These are phyloP conservation scores for Latrodectus elegans DNA, from an alignment of 2,888 invertebrate genomes.

Conservation along the genomic window DNA sequence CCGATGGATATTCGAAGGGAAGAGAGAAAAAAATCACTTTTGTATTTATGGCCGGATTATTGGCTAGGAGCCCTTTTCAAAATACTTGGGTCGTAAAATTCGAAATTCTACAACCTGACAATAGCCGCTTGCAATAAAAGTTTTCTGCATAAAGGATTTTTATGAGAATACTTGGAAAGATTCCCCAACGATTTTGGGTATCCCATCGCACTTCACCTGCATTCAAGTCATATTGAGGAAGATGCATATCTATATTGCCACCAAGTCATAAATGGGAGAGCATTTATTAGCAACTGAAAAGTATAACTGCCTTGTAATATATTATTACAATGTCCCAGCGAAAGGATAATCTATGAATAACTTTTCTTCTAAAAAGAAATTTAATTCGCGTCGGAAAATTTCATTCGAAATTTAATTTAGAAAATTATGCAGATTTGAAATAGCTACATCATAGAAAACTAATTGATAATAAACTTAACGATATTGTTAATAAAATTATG, in stretches of 20 bases:
- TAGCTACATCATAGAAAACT: too few species aligned
- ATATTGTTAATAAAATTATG: too few species aligned
- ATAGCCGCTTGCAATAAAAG: slow-evolving; percentile 64
- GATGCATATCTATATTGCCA: slow-evolving; percentile 25
- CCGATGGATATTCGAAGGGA: slow-evolving; percentile 17
- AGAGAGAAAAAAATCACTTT: slow-evolving; percentile 11
- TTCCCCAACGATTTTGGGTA: slow-evolving; percentile 45
- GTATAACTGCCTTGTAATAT: slow-evolving; percentile 5
- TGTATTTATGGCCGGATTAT: slow-evolving; percentile 51
- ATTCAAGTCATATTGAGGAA: not conserved
- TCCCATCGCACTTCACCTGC: slow-evolving; percentile 21
- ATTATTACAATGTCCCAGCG: not conserved
- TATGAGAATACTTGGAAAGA: slow-evolving; percentile 57
- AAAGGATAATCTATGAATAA: too few species aligned
- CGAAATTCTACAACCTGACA: slow-evolving; percentile 59
- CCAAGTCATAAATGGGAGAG: slow-evolving; percentile 34
- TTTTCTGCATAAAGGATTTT: slow-evolving; percentile 67
- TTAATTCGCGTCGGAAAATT: too few species aligned
- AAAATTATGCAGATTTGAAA: too few species aligned
- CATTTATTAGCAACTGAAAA: slow-evolving; percentile 38
- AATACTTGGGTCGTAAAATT: slow-evolving; percentile 62
- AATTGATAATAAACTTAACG: too few species aligned
- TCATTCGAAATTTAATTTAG: too few species aligned
- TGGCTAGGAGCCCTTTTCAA: slow-evolving; percentile 52
- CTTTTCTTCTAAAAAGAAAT: too few species aligned